Percentiles rank a stretch among this genome's conserved stretches.
Evolutionary conservation across 2,888 invertebrate species (phyloP).

Genomic region (Herminia tarsipennalis): DNA sequence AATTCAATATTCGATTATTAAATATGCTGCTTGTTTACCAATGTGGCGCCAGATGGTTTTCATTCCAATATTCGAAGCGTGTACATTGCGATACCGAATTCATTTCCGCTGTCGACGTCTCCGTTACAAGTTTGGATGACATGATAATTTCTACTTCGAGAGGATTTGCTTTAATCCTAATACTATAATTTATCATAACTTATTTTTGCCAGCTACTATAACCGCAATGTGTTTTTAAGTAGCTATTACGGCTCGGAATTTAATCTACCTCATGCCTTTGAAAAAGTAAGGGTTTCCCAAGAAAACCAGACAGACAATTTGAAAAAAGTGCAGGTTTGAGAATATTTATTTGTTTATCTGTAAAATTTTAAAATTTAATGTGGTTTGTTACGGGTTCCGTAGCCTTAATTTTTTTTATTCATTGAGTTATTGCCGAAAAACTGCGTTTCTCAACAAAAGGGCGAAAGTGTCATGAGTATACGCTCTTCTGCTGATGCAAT

Average conservation of each 20-base stretch:
- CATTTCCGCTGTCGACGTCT: conserved; percentile 40
- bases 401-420: too few relatives aligned
- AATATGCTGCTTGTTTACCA: background rate
- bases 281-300: too few relatives aligned
- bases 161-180: background rate
- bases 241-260: background rate
- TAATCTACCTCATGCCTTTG: background rate
- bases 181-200: background rate
- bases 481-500: too few relatives aligned
- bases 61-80: conserved; percentile 32
- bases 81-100: conserved; percentile 39
- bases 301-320: too few relatives aligned
- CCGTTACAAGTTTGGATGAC: conserved; percentile 13
- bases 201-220: background rate
- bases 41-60: conserved; percentile 9
- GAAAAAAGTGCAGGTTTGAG: too few relatives aligned
- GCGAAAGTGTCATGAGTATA: too few relatives aligned
- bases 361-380: too few relatives aligned
- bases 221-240: background rate
- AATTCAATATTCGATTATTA: too few relatives aligned
- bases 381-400: too few relatives aligned
- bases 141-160: conserved; percentile 12
- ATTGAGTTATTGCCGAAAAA: too few relatives aligned
- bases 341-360: too few relatives aligned
- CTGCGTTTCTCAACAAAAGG: too few relatives aligned